Percentiles rank a stretch among this genome's conserved stretches.
Evolutionary conservation across 2,797 vertebrate species (phyloP).

Genomic region (Lithobates pipiens): DNA sequence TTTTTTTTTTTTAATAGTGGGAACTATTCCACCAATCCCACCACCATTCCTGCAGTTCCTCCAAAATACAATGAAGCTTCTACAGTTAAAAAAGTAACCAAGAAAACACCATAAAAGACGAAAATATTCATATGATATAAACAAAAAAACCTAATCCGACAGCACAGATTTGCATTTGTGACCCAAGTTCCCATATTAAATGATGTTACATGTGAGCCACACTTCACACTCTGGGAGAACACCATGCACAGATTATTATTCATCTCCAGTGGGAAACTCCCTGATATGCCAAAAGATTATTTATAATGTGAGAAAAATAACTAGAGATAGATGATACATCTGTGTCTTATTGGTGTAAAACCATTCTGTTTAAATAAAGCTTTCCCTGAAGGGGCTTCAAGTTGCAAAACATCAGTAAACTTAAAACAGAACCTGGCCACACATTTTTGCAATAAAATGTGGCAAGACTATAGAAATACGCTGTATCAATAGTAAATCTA

Average conservation of each 20-base stretch:
- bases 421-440: neutral
- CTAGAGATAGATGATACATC: slow-evolving; percentile 13
- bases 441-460: neutral
- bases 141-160: neutral
- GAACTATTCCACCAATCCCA: too few species aligned
- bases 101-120: neutral
- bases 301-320: neutral
- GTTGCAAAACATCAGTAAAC: slow-evolving; percentile 1
- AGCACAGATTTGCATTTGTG: slow-evolving; percentile 8
- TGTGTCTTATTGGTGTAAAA: slow-evolving; percentile 12
- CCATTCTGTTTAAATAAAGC: neutral
- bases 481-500: neutral
- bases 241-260: slow-evolving; percentile 4
- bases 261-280: slow-evolving; percentile 5
- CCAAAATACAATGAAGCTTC: too few species aligned
- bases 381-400: neutral
- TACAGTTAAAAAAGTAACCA: neutral
- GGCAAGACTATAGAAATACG: neutral
- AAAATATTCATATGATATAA: neutral
- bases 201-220: neutral
- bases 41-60: too few species aligned
- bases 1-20: too few species aligned
- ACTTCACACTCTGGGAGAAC: slow-evolving; percentile 4
- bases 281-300: slow-evolving; percentile 13
- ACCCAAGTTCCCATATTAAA: neutral